Evolutionary conservation across 2,888 invertebrate genomes (phyloP), one percentile per base, ranked within the genome.

Genomic region (Drosophila monieri): DNA sequence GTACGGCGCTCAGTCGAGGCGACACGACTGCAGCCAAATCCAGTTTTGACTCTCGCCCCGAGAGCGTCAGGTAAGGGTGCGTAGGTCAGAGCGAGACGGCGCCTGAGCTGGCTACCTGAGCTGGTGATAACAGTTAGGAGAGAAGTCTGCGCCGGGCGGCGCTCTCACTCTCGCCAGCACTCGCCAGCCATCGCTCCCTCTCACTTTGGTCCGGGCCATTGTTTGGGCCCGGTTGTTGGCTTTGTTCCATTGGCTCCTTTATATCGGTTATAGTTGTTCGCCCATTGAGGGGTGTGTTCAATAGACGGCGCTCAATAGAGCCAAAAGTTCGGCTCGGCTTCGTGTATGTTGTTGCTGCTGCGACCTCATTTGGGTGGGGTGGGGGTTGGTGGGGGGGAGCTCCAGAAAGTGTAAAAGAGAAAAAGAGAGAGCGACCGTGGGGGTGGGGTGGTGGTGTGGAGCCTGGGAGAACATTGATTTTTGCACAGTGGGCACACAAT

Each of bases 221-320:
- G 76, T 78, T 77, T 66, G 59, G 62, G 53, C 53, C 47, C 54
- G 62, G 68, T 79, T 79, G 81, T 73, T 70, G 84, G 73, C 83
- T 84, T 88, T 86, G 86, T 88, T 85, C 88, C 80, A 85, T 85
- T 77, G 85, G 80, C 78, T 85, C 85, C 79, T 88, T 87, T 85
- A 81, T 89, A 80, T 81, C 80, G 83, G 87, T 86, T 83, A 81
- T 85, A 83, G 87, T 88, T 85, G 83, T 83, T 85, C 73, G 64
- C 67, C 80, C 78, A 89, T 83, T 83, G 78, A 83, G 81, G 79
- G 85, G 88, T 81, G 81, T 89, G 89, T 89, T 89, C 78, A 88
- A 88, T 83, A 78, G 83, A 87, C 60, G 55, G 53, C 80, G 72
- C 60, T 85, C 77, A 80, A 83, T 84, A 78, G 80, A 69, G 51